Base-by-base conservation (phyloP, 2,888 invertebrate genomes). In the Brachycybe producta region DNA sequence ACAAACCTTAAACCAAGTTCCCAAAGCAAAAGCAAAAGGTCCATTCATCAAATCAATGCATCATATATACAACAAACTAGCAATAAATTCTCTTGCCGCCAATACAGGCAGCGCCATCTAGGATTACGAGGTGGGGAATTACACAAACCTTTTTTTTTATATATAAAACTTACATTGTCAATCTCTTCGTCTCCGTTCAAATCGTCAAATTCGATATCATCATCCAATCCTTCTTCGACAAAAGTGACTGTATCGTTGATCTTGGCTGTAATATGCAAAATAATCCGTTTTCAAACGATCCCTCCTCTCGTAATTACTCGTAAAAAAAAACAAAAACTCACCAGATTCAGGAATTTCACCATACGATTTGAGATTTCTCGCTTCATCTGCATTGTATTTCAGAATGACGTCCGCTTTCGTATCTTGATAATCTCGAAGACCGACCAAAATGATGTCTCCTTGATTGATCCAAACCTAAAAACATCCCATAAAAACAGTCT, bases 321-420 rank as follows among this genome's bases (percentile, higher is more conserved):
- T 17, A n/a, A 19, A 26, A 28, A 2, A 38, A 11, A 11, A 35
- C 2, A 35, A 34, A 11, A 34, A 47, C 35, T 59, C 62, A 71
- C 77, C 75, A 63, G 88, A 87, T 76, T 98, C 97, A 53, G 98
- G 98, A 72, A 98, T 86, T 75, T 97, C 94, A 63, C 95, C 97
- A 64, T 97, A 95, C 34, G 94, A 90, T 74, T 98, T 98, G 67
- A 98, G 76, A 75, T 97, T 95, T 67, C 98, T 80, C 42, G 97
- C 97, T 73, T 99, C 98, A 68, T 98, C 98, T 26, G 97, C 87
- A 57, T 95, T 95, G 68, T 98, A 98, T 72, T 98, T 98, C 60
- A 95, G 75, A 64, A 98, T 98, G 57, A 98, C 97, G 72, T 98
- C 98, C 53, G 97, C 97, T 72, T 97, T 92, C 8, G 90, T 85